A percentile compares a stretch with the other conserved stretches of the same genome.
These are phyloP conservation scores for Acrobasis suavella DNA, from an alignment of 2,888 invertebrate genomes.

Conservation along the genomic window DNA sequence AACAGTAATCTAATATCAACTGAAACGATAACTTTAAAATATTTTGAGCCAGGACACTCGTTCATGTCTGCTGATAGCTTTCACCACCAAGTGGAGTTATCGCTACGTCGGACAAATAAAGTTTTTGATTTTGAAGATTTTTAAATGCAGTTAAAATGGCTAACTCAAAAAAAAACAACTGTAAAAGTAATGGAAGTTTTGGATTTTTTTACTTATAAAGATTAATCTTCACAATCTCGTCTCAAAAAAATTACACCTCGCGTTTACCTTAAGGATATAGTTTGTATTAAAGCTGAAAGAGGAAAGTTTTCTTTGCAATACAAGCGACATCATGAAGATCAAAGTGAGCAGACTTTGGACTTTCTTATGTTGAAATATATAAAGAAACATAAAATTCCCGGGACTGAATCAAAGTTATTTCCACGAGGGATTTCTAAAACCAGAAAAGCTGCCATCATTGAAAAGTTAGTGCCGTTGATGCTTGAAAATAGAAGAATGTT, in stretches of 20 bases:
- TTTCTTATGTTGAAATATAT: slow-evolving; percentile 16
- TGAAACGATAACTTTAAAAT: not conserved
- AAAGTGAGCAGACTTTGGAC: slow-evolving; percentile 15
- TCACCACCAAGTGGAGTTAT: not conserved
- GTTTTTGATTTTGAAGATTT: not conserved
- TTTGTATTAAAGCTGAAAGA: not conserved
- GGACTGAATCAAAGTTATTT: not conserved
- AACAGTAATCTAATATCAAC: slow-evolving; percentile 12
- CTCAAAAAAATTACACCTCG: not conserved
- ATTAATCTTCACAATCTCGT: not conserved
- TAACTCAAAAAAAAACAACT: not conserved
- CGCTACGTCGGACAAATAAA: not conserved
- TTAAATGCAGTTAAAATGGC: not conserved
- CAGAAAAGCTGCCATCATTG: not conserved
- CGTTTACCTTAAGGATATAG: not conserved
- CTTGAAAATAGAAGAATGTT: too few relatives aligned
- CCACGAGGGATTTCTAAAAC: not conserved
- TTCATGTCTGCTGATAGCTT: not conserved
- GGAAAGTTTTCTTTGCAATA: slow-evolving; percentile 2
- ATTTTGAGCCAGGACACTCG: not conserved
- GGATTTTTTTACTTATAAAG: not conserved
- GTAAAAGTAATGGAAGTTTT: not conserved
- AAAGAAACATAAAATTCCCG: not conserved
- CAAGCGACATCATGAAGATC: slow-evolving; percentile 10
- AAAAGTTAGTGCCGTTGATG: not conserved